Evolutionary conservation across 1,140 invertebrate genomes (phyloP).

Genomic region (Bradynema listronoti): DNA sequence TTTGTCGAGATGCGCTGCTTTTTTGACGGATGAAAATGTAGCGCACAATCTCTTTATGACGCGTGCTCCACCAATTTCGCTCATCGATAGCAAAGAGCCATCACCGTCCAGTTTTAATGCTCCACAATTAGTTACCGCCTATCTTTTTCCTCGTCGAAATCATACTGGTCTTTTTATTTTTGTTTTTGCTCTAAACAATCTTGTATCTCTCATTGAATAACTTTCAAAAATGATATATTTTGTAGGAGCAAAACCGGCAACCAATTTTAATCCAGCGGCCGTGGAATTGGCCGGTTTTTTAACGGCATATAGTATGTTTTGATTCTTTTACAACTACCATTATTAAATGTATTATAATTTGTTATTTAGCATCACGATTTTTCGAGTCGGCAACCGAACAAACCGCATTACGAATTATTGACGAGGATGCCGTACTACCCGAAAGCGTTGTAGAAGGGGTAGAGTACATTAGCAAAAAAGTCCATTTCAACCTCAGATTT

Average conservation of each 20-base stretch:
- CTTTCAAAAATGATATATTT: constrained; percentile 7
- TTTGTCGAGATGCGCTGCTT: constrained; percentile 38
- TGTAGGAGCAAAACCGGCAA: constrained; percentile 46
- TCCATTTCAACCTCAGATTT: too few relatives aligned
- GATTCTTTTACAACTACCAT: background rate
- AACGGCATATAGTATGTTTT: constrained; percentile 49
- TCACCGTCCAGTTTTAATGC: background rate
- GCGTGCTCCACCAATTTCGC: constrained; percentile 44
- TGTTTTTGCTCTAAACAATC: background rate
- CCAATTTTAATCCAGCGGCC: constrained; percentile 53
- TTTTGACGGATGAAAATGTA: constrained; percentile 44
- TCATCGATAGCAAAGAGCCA: constrained; percentile 17
- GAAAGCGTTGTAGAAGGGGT: constrained; percentile 2
- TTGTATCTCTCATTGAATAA: background rate
- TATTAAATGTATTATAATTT: too few relatives aligned
- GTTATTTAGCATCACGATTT: constrained; percentile 13
- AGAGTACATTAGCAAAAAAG: constrained; percentile 13
- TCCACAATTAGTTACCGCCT: constrained; percentile 49
- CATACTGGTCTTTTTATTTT: constrained; percentile 33
- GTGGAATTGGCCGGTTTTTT: constrained; percentile 52
- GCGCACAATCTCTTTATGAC: constrained; percentile 55
- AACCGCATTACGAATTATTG: constrained; percentile 13
- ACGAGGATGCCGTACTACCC: constrained; percentile 12
- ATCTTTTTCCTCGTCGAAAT: constrained; percentile 48
- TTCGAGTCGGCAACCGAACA: constrained; percentile 17